Evolutionary conservation across 2,113 vertebrate species (phyloP), one percentile per base, ranked within the genome.

Genomic region (Zapornia atra): DNA sequence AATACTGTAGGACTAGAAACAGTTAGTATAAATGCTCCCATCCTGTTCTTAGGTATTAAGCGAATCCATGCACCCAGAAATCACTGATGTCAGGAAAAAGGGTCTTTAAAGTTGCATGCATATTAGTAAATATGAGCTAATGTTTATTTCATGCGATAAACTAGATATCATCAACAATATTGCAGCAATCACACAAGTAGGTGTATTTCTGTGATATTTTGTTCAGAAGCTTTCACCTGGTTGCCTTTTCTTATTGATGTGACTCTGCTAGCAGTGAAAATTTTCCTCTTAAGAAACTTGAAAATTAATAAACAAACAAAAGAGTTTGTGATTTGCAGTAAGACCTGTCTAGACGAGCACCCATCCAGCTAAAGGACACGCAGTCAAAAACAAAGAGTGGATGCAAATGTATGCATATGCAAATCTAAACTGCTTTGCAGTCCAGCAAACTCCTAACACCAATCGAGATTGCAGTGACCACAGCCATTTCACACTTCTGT

Each of bases 401-500:
- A 50, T 72, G 71, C 1, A 68, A 1, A 2, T 40, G 31, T n/a
- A 26, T 38, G 69, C 21, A 6, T 19, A 15, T 46, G 8, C 70
- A 77, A 60, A 86, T 64, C 18, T 70, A 7, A 42, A 9, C 33
- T 86, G 12, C 38, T 86, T 68, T 82, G 42, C 42, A 75, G 26
- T 71, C 21, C n/a, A 57, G 9, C 33, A 36, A 36, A 64, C 48
- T 59, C 36, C 40, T 77, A 64, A 14, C 22, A 85, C 33, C 61
- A 57, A 1, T 28, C 0, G 13, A 90, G 46, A 72, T 87, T 91
- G 72, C 73, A 69, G 70, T 82, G 87, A 63, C 75, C 54, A 33
- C 50, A 73, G 31, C 13, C 50, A 69, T 53, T 91, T 97, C 88
- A 92, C 86, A 80, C 81, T 94, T 94, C 72, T 81, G 44, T 84